These are phyloP conservation scores for Gadopsis bispinosus DNA, from an alignment of 2,797 vertebrate genomes.

Conservation along the genomic window DNA sequence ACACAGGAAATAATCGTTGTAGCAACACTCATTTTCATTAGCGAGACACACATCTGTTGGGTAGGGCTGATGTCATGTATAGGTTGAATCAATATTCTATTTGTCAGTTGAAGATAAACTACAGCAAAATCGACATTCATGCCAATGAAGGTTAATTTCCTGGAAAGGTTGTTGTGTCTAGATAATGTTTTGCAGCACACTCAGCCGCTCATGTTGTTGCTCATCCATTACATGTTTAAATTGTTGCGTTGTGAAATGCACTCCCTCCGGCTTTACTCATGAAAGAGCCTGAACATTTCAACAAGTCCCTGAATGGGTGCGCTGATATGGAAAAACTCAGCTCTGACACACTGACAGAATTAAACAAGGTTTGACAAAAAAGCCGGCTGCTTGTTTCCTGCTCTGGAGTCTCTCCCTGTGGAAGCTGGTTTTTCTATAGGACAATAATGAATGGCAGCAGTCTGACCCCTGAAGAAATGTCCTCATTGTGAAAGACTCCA, in stretches of 20 bases:
- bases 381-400: conserved; percentile 5
- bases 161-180: background rate
- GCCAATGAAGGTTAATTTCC: background rate
- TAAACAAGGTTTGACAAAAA: conserved; percentile 22
- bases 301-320: conserved; percentile 28
- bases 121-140: background rate
- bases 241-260: conserved; percentile 4
- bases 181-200: background rate
- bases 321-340: conserved; percentile 28
- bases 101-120: background rate
- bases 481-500: background rate
- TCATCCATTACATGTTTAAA: background rate
- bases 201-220: background rate
- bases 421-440: background rate
- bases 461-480: too few species aligned
- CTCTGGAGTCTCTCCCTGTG: background rate
- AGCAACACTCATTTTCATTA: too few species aligned
- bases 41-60: background rate
- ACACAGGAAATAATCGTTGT: background rate
- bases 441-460: background rate
- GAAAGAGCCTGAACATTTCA: conserved; percentile 14
- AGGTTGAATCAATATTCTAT: background rate
- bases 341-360: conserved; percentile 29
- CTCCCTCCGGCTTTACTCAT: conserved; percentile 26
- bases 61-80: background rate